Conservation (phyloP, 2,888 invertebrate genomes). For the Drosophila pseudotalamancana region DNA sequence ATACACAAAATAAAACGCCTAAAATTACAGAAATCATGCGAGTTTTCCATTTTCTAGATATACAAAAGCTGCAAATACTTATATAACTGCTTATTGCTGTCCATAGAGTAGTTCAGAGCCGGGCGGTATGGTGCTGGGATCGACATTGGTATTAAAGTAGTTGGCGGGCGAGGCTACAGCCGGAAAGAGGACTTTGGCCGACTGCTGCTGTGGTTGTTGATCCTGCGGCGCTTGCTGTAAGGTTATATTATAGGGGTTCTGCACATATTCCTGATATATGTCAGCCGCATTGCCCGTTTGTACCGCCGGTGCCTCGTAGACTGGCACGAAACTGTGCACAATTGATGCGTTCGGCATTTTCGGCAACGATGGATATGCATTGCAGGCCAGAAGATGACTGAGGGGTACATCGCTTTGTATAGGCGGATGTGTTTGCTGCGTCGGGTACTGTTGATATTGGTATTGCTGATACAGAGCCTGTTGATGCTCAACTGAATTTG, state of each 20-base stretch:
- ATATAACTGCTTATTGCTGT: constrained; percentile 73
- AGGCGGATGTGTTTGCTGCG: constrained; percentile 32
- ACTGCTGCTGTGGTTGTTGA: constrained; percentile 55
- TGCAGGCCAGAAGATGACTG: constrained; percentile 78
- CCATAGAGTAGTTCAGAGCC: constrained; percentile 88
- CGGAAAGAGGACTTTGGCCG: constrained; percentile 62
- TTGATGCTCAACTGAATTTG: constrained; percentile 51
- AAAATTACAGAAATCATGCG: constrained; percentile 4
- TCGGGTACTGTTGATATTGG: constrained; percentile 45
- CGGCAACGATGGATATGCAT: constrained; percentile 81
- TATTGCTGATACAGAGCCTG: constrained; percentile 59
- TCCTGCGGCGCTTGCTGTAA: constrained; percentile 74
- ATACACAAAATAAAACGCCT: constrained; percentile 41
- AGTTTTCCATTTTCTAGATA: neutral
- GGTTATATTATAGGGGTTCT: constrained; percentile 84
- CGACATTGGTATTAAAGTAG: constrained; percentile 87
- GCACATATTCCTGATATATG: constrained; percentile 83
- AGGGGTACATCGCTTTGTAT: constrained; percentile 76
- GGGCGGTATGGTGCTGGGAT: constrained; percentile 85
- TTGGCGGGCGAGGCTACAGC: constrained; percentile 85
- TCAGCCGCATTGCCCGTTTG: constrained; percentile 59
- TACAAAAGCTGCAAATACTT: constrained; percentile 19
- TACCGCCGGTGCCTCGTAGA: constrained; percentile 55
- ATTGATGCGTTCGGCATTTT: constrained; percentile 80
- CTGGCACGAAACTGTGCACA: constrained; percentile 83